phyloP scores from a whole-genome alignment of 2,888 invertebrate genomes.

The Capitulum mitella region DNA sequence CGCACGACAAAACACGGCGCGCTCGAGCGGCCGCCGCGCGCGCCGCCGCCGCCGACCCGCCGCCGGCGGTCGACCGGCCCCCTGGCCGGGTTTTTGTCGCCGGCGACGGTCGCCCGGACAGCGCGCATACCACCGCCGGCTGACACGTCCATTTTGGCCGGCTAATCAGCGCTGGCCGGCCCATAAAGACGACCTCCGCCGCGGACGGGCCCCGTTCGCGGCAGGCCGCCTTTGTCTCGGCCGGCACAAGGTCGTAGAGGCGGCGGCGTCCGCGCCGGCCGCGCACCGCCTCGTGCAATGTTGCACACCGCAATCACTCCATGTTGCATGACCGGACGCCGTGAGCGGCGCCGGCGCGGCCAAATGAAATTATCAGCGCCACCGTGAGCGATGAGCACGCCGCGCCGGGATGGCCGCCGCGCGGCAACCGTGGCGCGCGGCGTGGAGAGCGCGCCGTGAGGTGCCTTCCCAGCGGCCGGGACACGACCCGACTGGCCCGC shows the following conservation, averaged over 20 bases:
- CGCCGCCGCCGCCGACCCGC: background rate
- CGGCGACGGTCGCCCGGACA: background rate
- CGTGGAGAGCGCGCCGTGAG: too few relatives aligned
- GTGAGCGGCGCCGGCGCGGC: background rate
- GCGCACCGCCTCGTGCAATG: background rate
- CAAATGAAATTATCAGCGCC: background rate
- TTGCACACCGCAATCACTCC: background rate
- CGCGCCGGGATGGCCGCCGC: background rate
- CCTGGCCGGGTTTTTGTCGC: background rate
- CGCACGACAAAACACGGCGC: background rate
- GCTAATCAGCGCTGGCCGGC: background rate
- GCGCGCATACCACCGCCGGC: background rate
- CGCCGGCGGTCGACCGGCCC: background rate
- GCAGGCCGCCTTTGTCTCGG: background rate
- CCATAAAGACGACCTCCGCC: background rate
- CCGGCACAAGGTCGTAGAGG: background rate
- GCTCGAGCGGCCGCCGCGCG: background rate
- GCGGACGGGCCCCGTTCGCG: background rate
- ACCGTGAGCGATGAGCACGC: background rate
- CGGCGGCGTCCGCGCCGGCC: background rate
- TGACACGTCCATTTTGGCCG: background rate
- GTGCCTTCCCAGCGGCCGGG: too few relatives aligned
- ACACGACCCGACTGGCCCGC: too few relatives aligned
- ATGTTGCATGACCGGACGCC: background rate
- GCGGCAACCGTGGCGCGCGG: background rate